Evolutionary conservation across 2,888 invertebrate species (phyloP).

Genomic region (Gari tellinella): DNA sequence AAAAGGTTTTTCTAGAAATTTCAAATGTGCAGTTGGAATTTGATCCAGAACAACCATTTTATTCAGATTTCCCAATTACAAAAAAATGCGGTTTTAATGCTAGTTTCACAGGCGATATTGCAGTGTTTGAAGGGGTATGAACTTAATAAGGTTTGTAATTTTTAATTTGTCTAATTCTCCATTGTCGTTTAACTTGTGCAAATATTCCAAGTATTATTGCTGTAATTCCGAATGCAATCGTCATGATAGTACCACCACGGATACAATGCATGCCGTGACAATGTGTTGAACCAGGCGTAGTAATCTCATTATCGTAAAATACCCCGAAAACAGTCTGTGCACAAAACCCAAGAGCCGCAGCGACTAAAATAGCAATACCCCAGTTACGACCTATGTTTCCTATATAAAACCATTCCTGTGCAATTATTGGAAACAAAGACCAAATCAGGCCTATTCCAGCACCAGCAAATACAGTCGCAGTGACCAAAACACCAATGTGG

Average conservation of each 20-base stretch:
- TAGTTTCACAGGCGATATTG: no score
- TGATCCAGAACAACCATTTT: no score
- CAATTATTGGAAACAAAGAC: conserved; percentile 58
- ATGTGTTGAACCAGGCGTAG: conserved; percentile 4
- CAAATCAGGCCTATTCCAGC: conserved; percentile 55
- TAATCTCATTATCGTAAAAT: conserved; percentile 52
- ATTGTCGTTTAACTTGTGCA: conserved; percentile 15
- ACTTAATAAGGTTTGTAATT: no score
- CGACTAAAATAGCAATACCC: conserved; percentile 63
- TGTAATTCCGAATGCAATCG: conserved; percentile 32
- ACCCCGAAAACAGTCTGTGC: conserved; percentile 59
- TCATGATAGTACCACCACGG: conserved; percentile 44
- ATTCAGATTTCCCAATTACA: no score
- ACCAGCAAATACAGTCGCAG: conserved; percentile 58
- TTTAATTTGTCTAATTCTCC: no score
- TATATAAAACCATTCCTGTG: conserved; percentile 61
- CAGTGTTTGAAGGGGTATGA: no score
- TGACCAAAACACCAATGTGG: conserved; percentile 32
- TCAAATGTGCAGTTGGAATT: no score
- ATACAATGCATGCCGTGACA: conserved; percentile 61
- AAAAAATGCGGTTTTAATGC: no score
- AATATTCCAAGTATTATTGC: conserved; percentile 40
- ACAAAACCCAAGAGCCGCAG: conserved; percentile 52
- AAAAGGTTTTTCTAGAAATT: no score
- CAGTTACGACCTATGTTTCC: conserved; percentile 64